Evolutionary conservation across 2,888 invertebrate genomes (phyloP).

Genomic region (Tridacna gigas): DNA sequence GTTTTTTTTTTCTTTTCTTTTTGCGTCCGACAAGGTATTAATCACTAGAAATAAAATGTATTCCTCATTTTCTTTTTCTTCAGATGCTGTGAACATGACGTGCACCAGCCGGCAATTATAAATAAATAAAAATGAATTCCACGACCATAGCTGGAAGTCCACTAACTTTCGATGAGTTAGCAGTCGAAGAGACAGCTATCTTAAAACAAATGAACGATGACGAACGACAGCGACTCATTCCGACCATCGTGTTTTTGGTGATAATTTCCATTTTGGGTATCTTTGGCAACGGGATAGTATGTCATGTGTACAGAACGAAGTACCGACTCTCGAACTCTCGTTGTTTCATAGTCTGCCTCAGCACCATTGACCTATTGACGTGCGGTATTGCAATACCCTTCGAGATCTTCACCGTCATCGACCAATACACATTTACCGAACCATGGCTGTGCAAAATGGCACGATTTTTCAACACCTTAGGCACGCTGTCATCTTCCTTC

Average conservation of each 20-base stretch:
- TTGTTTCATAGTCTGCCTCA: neutral
- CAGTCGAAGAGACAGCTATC: neutral
- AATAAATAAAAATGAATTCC: neutral
- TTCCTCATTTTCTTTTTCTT: neutral
- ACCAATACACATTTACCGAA: neutral
- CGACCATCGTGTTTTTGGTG: neutral
- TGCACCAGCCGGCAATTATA: neutral
- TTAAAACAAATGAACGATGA: conserved; percentile 52
- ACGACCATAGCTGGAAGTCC: neutral
- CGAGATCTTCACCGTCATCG: neutral
- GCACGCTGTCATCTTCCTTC: neutral
- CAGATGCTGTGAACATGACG: neutral
- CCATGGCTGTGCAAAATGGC: conserved; percentile 3
- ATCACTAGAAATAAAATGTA: neutral
- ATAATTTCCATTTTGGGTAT: neutral
- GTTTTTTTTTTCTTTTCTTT: too few relatives aligned
- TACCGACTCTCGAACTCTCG: neutral
- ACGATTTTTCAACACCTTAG: conserved; percentile 2
- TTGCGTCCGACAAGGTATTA: too few relatives aligned
- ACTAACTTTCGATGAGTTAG: neutral
- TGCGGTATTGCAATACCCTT: conserved; percentile 2
- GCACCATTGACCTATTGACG: conserved; percentile 4
- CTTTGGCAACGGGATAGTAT: conserved; percentile 1
- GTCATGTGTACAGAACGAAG: neutral
- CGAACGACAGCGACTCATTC: conserved; percentile 36